These are phyloP conservation scores for Eupelmus urozonus DNA, from an alignment of 2,888 invertebrate species.

Conservation along the genomic window DNA sequence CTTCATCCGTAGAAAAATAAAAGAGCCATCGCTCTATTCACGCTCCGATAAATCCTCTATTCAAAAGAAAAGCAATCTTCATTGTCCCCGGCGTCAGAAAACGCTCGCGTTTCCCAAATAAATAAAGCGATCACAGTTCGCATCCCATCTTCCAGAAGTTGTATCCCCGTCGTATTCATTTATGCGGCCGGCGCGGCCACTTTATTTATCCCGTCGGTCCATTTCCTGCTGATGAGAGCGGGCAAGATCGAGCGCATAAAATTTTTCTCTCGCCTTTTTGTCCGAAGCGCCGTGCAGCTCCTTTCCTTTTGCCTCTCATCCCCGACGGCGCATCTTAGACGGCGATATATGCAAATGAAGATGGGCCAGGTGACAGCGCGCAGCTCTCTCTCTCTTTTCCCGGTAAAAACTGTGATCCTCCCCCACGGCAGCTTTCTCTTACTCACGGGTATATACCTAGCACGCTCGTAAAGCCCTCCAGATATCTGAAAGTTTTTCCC, in stretches of 20 bases:
- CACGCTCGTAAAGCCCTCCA: constrained; percentile 43
- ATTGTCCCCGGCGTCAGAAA: no score
- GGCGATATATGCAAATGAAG: constrained; percentile 40
- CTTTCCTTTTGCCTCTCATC: no score
- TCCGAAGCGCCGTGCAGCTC: not conserved
- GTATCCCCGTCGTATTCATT: constrained; percentile 26
- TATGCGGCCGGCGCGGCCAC: constrained; percentile 4
- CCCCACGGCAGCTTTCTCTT: not conserved
- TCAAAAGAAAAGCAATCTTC: no score
- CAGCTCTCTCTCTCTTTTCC: no score
- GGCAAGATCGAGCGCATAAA: not conserved
- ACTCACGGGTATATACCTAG: not conserved
- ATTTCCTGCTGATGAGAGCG: constrained; percentile 24
- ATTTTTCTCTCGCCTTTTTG: constrained; percentile 14
- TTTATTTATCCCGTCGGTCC: constrained; percentile 17
- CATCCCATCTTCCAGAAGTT: not conserved
- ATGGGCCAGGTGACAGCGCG: constrained; percentile 12
- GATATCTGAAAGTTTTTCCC: constrained; percentile 49
- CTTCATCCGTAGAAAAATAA: no score
- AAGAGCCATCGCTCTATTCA: no score
- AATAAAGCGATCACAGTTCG: constrained; percentile 32
- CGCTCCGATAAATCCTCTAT: no score
- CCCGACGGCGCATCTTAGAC: constrained; percentile 12
- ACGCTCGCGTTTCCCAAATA: constrained; percentile 25
- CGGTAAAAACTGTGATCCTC: constrained; percentile 39